Percentiles rank a stretch among this genome's conserved stretches.
These are phyloP conservation scores for Gryon sp. DNA, from an alignment of 1,140 invertebrate genomes.

Conservation along the genomic window DNA sequence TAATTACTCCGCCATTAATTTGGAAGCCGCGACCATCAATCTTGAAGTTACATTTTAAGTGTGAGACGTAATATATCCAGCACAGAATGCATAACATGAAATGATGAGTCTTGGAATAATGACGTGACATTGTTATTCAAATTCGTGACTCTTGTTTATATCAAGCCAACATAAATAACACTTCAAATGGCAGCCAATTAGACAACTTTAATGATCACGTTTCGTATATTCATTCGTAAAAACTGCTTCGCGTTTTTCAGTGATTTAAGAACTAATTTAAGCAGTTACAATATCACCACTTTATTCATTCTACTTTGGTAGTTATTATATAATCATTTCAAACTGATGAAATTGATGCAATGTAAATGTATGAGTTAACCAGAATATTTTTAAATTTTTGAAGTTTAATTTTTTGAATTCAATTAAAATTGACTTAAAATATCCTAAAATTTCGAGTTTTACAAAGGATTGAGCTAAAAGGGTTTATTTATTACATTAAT, in stretches of 20 bases:
- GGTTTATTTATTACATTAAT: too few relatives aligned
- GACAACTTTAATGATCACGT: constrained; percentile 42
- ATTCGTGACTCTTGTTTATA: constrained; percentile 56
- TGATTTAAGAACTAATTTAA: constrained; percentile 33
- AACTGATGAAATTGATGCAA: too few relatives aligned
- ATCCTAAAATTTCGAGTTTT: too few relatives aligned
- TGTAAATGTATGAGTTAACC: too few relatives aligned
- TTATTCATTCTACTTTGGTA: too few relatives aligned
- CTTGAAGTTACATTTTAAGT: constrained; percentile 38
- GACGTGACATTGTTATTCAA: constrained; percentile 57
- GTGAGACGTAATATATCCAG: constrained; percentile 37
- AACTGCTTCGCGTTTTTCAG: constrained; percentile 24
- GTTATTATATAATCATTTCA: too few relatives aligned
- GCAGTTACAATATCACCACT: too few relatives aligned
- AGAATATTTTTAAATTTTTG: too few relatives aligned
- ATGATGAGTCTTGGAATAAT: constrained; percentile 43
- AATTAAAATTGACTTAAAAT: too few relatives aligned
- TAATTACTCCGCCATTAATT: constrained; percentile 55
- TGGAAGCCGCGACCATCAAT: constrained; percentile 52
- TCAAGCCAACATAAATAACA: constrained; percentile 39
- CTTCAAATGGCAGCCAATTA: constrained; percentile 40
- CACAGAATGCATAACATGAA: constrained; percentile 10
- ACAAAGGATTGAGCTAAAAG: too few relatives aligned
- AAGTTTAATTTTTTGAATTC: too few relatives aligned
- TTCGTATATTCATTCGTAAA: constrained; percentile 26